Conservation (phyloP, 2,888 invertebrate genomes). For the Mimachlamys varia region DNA sequence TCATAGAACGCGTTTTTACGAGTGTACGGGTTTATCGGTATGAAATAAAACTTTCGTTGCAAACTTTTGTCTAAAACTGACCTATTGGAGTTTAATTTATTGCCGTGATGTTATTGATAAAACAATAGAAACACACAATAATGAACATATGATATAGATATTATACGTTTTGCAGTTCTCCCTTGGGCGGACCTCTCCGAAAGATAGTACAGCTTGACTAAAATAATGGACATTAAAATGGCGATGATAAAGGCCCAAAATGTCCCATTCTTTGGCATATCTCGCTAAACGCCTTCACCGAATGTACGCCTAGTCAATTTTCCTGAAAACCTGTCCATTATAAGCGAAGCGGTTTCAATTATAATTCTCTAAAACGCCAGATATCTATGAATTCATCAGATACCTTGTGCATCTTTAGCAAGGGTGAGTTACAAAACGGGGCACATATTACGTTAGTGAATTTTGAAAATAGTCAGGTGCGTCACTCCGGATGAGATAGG, state of each 20-base stretch:
- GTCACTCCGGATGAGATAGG: background rate
- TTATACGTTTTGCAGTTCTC: background rate
- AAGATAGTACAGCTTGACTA: constrained; percentile 25
- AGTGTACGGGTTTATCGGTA: background rate
- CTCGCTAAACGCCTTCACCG: background rate
- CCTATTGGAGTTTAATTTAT: constrained; percentile 34
- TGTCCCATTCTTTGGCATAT: constrained; percentile 23
- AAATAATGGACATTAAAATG: constrained; percentile 25
- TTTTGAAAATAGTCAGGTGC: constrained; percentile 6
- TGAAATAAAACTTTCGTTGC: constrained; percentile 29
- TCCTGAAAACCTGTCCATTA: constrained; percentile 27
- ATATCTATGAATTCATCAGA: constrained; percentile 28
- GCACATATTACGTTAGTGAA: constrained; percentile 29
- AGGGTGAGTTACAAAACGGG: background rate
- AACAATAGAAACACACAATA: background rate
- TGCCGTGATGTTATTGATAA: background rate
- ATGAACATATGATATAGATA: constrained; percentile 34
- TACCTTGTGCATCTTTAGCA: constrained; percentile 31
- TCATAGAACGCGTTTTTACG: constrained; percentile 21
- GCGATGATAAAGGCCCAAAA: background rate
- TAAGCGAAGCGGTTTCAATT: constrained; percentile 13
- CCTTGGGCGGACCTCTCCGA: background rate
- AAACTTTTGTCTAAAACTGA: constrained; percentile 31
- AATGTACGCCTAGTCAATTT: constrained; percentile 22
- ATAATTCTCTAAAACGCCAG: constrained; percentile 31